Evolutionary conservation across 2,113 vertebrate species (phyloP).

Genomic region (Seriola rivoliana): DNA sequence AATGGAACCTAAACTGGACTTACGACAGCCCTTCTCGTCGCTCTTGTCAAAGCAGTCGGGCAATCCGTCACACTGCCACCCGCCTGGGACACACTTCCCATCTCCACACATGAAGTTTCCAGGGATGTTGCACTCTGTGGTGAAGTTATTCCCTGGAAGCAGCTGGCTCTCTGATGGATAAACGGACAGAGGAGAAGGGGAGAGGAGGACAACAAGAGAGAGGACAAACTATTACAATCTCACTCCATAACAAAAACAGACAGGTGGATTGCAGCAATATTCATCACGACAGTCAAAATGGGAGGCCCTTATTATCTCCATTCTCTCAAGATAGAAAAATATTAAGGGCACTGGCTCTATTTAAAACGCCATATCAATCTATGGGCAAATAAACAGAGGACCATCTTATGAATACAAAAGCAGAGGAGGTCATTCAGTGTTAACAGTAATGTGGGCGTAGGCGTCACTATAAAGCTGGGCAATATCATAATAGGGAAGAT

Average conservation of each 20-base stretch:
- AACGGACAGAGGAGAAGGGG: constrained; percentile 2
- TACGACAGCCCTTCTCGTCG: constrained; percentile 96
- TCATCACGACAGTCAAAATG: constrained; percentile 41
- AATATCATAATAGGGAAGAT: constrained; percentile 37
- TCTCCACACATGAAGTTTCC: constrained; percentile 97
- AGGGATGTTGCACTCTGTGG: constrained; percentile 96
- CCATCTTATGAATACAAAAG: constrained; percentile 52
- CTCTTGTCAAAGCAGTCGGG: constrained; percentile 96
- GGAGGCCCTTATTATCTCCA: constrained; percentile 22
- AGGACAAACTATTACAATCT: constrained; percentile 34
- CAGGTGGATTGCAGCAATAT: constrained; percentile 25
- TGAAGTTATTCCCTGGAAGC: constrained; percentile 95
- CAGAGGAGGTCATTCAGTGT: constrained; percentile 23
- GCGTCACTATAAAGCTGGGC: constrained; percentile 5
- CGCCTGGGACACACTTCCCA: constrained; percentile 92
- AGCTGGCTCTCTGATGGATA: constrained; percentile 90
- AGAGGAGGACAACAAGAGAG: not conserved
- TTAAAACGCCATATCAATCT: constrained; percentile 47
- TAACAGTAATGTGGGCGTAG: constrained; percentile 3
- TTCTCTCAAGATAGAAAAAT: constrained; percentile 33
- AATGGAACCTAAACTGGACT: constrained; percentile 79
- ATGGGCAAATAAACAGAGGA: constrained; percentile 42
- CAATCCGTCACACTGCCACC: constrained; percentile 94
- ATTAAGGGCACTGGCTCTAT: constrained; percentile 38
- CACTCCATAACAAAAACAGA: constrained; percentile 29